phyloP scores from a whole-genome alignment of 2,113 vertebrate species.

The Burhinus oedicnemus region DNA sequence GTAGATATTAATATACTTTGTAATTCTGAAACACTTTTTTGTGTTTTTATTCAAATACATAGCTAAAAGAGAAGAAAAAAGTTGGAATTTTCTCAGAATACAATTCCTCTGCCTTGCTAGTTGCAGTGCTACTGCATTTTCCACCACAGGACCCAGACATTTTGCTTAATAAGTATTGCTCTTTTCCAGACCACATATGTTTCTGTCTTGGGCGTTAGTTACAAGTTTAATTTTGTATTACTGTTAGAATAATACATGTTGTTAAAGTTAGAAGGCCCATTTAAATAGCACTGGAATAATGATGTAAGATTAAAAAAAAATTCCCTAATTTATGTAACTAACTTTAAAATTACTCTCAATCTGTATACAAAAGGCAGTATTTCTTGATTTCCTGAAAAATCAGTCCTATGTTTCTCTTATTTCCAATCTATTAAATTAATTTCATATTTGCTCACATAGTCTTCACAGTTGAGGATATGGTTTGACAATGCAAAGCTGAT shows the following conservation, averaged over 20 bases:
- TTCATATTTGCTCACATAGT: background rate
- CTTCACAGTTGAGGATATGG: background rate
- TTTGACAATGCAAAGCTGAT: background rate
- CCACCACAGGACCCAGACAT: accelerated
- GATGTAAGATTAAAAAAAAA: background rate
- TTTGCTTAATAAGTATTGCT: background rate
- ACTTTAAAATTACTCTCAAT: background rate
- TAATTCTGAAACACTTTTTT: background rate
- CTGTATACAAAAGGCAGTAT: background rate
- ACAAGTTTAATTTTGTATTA: background rate
- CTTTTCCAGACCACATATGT: background rate
- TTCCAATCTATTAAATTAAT: background rate
- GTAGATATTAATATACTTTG: background rate
- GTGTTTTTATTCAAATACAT: background rate
- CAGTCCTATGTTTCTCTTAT: background rate
- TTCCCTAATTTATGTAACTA: background rate
- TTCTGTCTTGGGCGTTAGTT: background rate
- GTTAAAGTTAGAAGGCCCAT: background rate
- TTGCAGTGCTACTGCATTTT: background rate
- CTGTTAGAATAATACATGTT: background rate
- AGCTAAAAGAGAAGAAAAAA: background rate
- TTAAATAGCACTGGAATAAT: background rate
- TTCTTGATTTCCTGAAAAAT: background rate
- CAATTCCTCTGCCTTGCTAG: background rate
- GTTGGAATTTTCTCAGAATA: background rate